phyloP scores from a whole-genome alignment of 2,888 invertebrate species.

The Apotomis capreana region DNA sequence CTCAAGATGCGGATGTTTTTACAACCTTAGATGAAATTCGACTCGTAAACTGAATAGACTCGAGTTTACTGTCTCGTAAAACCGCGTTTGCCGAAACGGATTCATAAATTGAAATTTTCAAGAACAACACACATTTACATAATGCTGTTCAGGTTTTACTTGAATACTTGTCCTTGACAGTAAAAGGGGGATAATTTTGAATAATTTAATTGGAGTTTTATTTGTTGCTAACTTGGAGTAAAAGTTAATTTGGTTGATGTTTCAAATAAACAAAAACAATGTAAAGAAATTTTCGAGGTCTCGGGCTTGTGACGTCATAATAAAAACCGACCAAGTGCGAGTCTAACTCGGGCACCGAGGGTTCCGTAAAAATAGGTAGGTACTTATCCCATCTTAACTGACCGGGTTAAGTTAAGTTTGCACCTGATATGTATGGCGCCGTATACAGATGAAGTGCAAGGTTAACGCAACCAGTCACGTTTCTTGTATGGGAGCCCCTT shows the following conservation, averaged over 20 bases:
- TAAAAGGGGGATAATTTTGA: neutral
- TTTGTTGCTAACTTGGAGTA: neutral
- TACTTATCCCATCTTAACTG: too few species aligned
- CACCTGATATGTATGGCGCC: too few species aligned
- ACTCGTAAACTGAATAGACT: constrained; percentile 72
- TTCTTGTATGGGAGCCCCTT: too few species aligned
- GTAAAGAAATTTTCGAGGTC: too few species aligned
- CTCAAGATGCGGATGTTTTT: constrained; percentile 25
- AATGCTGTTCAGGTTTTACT: constrained; percentile 31
- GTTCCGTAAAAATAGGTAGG: too few species aligned
- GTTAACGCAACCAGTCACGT: too few species aligned
- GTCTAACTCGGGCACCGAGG: too few species aligned
- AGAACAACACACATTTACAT: constrained; percentile 42
- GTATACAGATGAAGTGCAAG: too few species aligned
- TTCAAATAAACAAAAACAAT: too few species aligned
- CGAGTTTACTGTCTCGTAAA: constrained; percentile 69
- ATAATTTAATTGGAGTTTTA: neutral
- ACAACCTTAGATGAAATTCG: constrained; percentile 61
- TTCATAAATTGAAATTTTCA: constrained; percentile 44
- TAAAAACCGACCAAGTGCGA: too few species aligned
- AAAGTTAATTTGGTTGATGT: neutral
- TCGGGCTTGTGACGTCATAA: too few species aligned
- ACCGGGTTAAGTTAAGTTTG: too few species aligned
- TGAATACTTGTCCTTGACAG: constrained; percentile 3
- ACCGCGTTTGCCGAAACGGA: constrained; percentile 45